Base-by-base conservation (phyloP, 2,797 vertebrate species). In the Coendou prehensilis region DNA sequence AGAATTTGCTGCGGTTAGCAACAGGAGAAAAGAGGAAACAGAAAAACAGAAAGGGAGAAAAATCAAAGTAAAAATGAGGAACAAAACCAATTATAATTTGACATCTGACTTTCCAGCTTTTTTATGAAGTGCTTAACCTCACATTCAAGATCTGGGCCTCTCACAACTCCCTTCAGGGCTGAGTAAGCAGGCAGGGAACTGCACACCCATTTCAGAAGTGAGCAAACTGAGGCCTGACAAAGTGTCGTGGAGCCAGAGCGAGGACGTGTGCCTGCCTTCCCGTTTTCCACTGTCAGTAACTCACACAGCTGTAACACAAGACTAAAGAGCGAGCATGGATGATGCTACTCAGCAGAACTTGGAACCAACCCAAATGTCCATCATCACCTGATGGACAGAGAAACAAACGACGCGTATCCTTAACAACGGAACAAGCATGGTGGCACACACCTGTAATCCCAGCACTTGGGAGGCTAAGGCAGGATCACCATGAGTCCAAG, bases 61-160 rank as follows among this genome's bases (percentile, higher is more conserved):
- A 91, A 81, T 73, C 57, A 93, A 89, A 89, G 30, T 52, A n/a
- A 94, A 92, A 94, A 84, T 15, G 78, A 92, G 57, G 57, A 96
- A 89, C 41, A n/a, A 26, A 67, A 41, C 26, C 6, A 56, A 37
- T 33, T 22, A 50, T 47, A 23, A 28, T n/a, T 3, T 79, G 73
- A 76, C 87, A 85, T 78, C 52, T 30, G n/a, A 59, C 76, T 69
- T 64, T 20, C 69, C 7, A 13, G 82, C 30, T 61, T 45, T 18
- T 1, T 63, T n/a, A 26, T 6, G 37, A 67, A 93, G 26, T 54
- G n/a, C 30, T 81, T 41, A 15, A 33, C 63, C 63, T 28, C 30
- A 41, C 41, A 10, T 6, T 18, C 37, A 14, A 0, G 4, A 47
- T 11, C 1, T 22, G n/a, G 17, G 56, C 59, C 37, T 61, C 80